phyloP scores from a whole-genome alignment of 2,888 invertebrate genomes.

The Euproctis similis region DNA sequence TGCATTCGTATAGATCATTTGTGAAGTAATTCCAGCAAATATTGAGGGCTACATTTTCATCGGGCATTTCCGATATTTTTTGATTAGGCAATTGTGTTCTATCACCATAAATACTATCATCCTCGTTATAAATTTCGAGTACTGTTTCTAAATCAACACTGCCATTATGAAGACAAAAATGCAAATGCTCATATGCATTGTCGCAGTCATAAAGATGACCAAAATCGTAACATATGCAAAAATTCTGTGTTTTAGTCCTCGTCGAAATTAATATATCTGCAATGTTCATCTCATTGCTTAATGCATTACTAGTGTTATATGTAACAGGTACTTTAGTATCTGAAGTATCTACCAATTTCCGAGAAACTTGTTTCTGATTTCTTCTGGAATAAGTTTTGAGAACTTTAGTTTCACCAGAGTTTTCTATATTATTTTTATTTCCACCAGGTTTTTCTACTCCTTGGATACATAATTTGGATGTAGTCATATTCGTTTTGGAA shows the following conservation, averaged over 20 bases:
- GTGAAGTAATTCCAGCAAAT: slow-evolving; percentile 22
- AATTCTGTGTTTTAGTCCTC: slow-evolving; percentile 20
- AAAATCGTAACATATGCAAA: slow-evolving; percentile 57
- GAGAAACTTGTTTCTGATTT: slow-evolving; percentile 11
- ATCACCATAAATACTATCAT: slow-evolving; percentile 10
- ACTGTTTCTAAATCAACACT: slow-evolving; percentile 31
- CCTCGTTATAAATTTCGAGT: slow-evolving; percentile 44
- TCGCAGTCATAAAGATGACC: slow-evolving; percentile 38
- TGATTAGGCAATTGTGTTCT: slow-evolving; percentile 11
- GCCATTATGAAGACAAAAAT: slow-evolving; percentile 38
- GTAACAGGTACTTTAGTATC: slow-evolving; percentile 5
- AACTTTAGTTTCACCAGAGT: slow-evolving; percentile 8
- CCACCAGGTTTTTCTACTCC: slow-evolving; percentile 62
- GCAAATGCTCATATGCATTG: slow-evolving; percentile 46
- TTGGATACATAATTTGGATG: slow-evolving; percentile 47
- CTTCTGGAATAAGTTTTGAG: slow-evolving; percentile 38
- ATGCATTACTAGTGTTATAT: slow-evolving; percentile 1
- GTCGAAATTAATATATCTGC: slow-evolving; percentile 4
- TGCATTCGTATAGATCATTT: no score
- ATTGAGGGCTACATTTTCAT: slow-evolving; percentile 10
- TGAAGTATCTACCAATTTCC: slow-evolving; percentile 4
- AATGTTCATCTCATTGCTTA: slow-evolving; percentile 10
- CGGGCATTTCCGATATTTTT: slow-evolving; percentile 7
- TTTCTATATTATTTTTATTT: slow-evolving; percentile 6
- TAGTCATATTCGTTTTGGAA: slow-evolving; percentile 17